Conservation (phyloP, 35 echinoderm and acorn worm species). For the Diadema setosum region DNA sequence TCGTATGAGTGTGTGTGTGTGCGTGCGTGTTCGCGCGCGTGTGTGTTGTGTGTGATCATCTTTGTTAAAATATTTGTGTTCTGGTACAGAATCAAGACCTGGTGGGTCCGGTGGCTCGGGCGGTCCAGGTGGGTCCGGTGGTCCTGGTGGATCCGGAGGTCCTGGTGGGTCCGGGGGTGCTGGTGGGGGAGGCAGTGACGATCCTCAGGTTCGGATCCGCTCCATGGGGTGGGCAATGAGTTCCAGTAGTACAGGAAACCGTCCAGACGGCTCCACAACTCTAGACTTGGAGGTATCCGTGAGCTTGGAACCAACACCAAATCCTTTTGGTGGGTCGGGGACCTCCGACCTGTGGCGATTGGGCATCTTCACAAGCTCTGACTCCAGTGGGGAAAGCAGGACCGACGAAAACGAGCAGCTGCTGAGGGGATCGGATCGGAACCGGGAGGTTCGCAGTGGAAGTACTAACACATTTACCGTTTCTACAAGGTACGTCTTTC, state of each 20-base stretch:
- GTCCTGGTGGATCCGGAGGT: neutral
- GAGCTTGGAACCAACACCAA: neutral
- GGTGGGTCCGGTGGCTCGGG: neutral
- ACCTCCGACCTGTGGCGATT: neutral
- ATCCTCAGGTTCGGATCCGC: neutral
- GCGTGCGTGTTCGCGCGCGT: too few species aligned
- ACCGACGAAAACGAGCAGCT: neutral
- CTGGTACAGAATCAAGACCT: too few species aligned
- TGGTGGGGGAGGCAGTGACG: too few species aligned
- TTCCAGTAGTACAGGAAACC: neutral
- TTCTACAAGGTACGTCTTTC: neutral
- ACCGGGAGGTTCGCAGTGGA: neutral
- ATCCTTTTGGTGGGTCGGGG: neutral
- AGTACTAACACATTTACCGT: neutral
- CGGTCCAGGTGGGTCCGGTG: neutral
- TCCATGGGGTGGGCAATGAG: neutral
- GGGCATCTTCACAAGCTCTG: neutral
- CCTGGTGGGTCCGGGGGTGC: neutral
- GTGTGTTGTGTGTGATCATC: too few species aligned
- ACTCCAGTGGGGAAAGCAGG: neutral
- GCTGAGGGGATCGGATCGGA: neutral
- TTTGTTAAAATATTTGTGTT: too few species aligned
- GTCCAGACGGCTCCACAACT: neutral
- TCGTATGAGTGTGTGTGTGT: too few species aligned
- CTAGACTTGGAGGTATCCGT: neutral